A percentile compares a stretch with the other conserved stretches of the same genome.
Conservation (phyloP, 2,113 vertebrate genomes). For the Austrofundulus limnaeus region DNA sequence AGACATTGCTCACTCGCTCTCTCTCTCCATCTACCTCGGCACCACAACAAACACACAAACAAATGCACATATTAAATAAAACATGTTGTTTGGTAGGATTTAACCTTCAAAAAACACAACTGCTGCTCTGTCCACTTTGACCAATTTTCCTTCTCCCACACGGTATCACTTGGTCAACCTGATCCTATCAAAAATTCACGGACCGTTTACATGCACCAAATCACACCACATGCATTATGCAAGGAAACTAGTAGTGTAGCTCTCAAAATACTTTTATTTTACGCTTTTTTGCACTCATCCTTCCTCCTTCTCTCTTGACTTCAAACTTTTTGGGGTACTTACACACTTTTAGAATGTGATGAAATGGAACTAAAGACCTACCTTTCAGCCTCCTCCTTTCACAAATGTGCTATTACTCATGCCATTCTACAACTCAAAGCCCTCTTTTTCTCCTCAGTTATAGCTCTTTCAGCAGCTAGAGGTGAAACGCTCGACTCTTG, state of each 20-base stretch:
- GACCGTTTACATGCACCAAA: slow-evolving; percentile 71
- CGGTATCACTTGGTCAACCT: slow-evolving; percentile 62
- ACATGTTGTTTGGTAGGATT: slow-evolving; percentile 19
- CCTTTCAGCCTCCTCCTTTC: neutral
- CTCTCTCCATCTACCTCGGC: slow-evolving; percentile 6
- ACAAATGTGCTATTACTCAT: neutral
- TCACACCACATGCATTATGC: slow-evolving; percentile 71
- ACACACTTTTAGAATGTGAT: slow-evolving; percentile 8
- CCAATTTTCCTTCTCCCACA: slow-evolving; percentile 39
- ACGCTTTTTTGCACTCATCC: slow-evolving; percentile 35
- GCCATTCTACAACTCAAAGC: neutral
- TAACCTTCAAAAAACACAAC: slow-evolving; percentile 16
- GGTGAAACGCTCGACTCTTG: slow-evolving; percentile 43
- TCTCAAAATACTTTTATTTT: slow-evolving; percentile 18
- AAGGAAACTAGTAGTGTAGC: slow-evolving; percentile 36
- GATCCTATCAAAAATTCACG: slow-evolving; percentile 70
- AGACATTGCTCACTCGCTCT: slow-evolving; percentile 9
- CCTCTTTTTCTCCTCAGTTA: neutral
- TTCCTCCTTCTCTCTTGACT: slow-evolving; percentile 5
- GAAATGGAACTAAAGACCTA: slow-evolving; percentile 11
- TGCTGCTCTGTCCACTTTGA: slow-evolving; percentile 39
- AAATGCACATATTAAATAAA: slow-evolving; percentile 48
- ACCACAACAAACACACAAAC: slow-evolving; percentile 27
- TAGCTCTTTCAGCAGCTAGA: slow-evolving; percentile 13
- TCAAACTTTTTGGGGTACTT: slow-evolving; percentile 14